Base-by-base conservation (phyloP, 2,797 vertebrate genomes). In the Argentina silus region DNA sequence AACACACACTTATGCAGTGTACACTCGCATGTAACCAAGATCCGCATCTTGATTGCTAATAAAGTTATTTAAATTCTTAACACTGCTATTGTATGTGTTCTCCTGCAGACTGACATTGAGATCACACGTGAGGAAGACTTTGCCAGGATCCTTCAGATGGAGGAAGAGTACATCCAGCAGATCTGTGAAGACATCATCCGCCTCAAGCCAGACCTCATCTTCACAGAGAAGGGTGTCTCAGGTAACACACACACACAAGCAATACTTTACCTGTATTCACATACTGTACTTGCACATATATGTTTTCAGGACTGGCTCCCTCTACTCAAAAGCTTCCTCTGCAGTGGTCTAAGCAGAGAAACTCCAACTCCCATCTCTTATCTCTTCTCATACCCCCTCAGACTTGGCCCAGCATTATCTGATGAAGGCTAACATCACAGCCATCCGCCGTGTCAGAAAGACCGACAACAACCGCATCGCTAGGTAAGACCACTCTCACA, bases 71-170 rank as follows among this genome's bases (percentile, higher is more conserved):
- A 36, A 36, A 36, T 36, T 36, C 27, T 36, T 36, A 36, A 4
- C 27, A 36, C 27, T 36, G 27, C 27, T 36, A 36, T 11, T 53
- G 50, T 53, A 7, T 48, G 64, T 66, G 45, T 66, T 66, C 9
- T 21, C 45, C 7, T 66, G 64, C 71, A 98, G 98, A 99, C 97
- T 0, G 98, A 99, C 77, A 98, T 98, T 3, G 97, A 99, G 89
- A 99, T 99, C 70, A 96, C 95, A 0, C 94, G 95, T 15, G 97
- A 99, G 90, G 97, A 99, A 67, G 97, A 99, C 90, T 99, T 99
- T 17, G 89, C 95, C 0, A 91, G 94, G 47, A 97, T 99, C 87
- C 95, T 99, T 63, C 96, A 98, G 82, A 96, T 99, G 96, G 97
- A 99, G 83, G 98, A 99, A 62, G 97, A 99, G 0, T 97, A 96